These are phyloP conservation scores for Gerris buenoi DNA, from an alignment of 1,140 invertebrate genomes.

Conservation along the genomic window DNA sequence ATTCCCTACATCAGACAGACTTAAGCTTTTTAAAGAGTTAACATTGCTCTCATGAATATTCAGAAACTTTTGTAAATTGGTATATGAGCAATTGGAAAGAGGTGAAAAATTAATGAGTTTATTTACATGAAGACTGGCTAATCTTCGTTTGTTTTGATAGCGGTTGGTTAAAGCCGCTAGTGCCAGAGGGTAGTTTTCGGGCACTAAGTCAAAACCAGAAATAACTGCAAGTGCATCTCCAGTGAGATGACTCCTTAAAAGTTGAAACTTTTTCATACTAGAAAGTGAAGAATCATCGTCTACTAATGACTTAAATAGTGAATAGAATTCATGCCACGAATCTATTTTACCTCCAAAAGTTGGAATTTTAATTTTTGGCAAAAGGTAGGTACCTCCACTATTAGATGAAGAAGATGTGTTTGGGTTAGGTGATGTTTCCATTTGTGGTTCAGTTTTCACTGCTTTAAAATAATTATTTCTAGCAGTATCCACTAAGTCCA, in stretches of 20 bases:
- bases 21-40: background rate
- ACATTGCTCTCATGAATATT: background rate
- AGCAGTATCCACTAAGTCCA: background rate
- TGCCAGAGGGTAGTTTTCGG: background rate
- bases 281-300: background rate
- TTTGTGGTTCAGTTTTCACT: background rate
- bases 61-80: background rate
- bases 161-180: background rate
- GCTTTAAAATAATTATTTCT: background rate
- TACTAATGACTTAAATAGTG: background rate
- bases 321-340: background rate
- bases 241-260: background rate
- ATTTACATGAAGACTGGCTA: background rate
- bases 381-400: no score
- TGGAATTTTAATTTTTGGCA: background rate
- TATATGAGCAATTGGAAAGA: background rate
- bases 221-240: background rate
- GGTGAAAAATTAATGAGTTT: background rate
- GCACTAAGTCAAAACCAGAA: background rate
- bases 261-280: background rate
- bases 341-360: background rate
- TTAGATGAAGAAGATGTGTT: background rate
- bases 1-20: background rate
- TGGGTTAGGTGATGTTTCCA: background rate
- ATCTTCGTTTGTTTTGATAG: background rate